phyloP scores from a whole-genome alignment of 2,797 vertebrate genomes.

The Cirrhinus molitorella region DNA sequence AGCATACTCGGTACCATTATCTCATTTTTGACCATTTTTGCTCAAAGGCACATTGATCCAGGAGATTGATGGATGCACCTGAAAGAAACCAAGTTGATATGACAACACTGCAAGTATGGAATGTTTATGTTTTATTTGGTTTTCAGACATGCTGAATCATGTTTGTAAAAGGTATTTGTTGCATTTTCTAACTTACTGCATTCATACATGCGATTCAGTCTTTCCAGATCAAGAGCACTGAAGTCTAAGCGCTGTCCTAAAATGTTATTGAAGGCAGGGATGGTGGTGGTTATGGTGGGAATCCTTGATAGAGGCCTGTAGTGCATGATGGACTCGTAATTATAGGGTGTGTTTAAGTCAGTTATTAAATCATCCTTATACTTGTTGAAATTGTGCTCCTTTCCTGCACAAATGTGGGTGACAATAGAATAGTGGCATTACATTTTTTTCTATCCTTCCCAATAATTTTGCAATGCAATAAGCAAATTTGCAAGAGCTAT shows the following conservation, averaged over 20 bases:
- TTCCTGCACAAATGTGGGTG: conserved; percentile 69
- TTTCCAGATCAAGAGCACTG: conserved; percentile 85
- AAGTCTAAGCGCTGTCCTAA: conserved; percentile 92
- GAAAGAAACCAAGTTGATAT: conserved; percentile 43
- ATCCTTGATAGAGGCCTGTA: conserved; percentile 87
- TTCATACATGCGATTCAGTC: conserved; percentile 91
- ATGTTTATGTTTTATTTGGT: background rate
- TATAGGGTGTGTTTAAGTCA: conserved; percentile 90
- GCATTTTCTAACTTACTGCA: conserved; percentile 83
- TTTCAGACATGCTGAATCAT: background rate
- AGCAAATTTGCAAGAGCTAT: background rate
- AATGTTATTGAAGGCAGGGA: conserved; percentile 83
- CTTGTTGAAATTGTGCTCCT: conserved; percentile 83
- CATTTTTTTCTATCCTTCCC: background rate
- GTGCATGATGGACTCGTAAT: conserved; percentile 94
- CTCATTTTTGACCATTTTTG: too few species aligned
- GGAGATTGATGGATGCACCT: conserved; percentile 85
- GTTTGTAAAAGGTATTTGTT: background rate
- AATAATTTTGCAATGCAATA: background rate
- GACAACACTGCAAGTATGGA: background rate
- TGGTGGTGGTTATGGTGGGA: conserved; percentile 89
- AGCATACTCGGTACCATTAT: too few species aligned
- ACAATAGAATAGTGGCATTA: conserved; percentile 1
- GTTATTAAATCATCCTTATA: conserved; percentile 82
- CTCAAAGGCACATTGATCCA: conserved; percentile 93